Conservation (phyloP, 2,113 vertebrate species). For the Nestor notabilis region DNA sequence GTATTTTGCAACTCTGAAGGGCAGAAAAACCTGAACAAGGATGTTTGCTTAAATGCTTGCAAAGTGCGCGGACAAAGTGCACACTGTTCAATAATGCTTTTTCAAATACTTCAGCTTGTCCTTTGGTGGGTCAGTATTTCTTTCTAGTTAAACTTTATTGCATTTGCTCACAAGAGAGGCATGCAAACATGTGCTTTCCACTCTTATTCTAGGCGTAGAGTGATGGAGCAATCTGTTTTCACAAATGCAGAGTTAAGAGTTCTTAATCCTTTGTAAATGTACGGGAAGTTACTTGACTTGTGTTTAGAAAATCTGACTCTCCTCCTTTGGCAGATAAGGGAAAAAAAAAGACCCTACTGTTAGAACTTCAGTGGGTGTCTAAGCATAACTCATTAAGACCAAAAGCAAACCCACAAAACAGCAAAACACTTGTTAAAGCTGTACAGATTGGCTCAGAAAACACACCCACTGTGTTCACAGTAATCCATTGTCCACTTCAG, state of each 20-base stretch:
- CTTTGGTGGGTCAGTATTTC: constrained; percentile 1
- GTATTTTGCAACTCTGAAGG: neutral
- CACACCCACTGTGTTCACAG: neutral
- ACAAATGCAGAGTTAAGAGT: neutral
- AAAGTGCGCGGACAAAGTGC: constrained; percentile 62
- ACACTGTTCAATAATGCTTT: constrained; percentile 16
- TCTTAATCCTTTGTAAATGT: neutral
- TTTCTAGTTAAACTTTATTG: constrained; percentile 64
- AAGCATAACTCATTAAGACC: neutral
- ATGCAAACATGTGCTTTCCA: neutral
- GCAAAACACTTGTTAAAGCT: neutral
- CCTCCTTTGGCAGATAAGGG: neutral
- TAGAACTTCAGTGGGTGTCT: neutral
- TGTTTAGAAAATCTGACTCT: neutral
- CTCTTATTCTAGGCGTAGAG: neutral
- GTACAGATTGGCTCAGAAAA: neutral
- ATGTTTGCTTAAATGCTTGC: constrained; percentile 61
- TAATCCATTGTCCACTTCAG: neutral
- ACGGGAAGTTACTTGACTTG: neutral
- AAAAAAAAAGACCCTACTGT: neutral
- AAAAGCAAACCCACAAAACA: neutral
- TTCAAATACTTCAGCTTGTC: constrained; percentile 44
- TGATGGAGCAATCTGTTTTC: neutral
- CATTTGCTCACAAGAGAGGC: constrained; percentile 34
- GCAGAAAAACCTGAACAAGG: neutral